Percentiles rank a stretch among this genome's conserved stretches.
Evolutionary conservation across 2,888 invertebrate species (phyloP).

Genomic region (Diarsia mendica): DNA sequence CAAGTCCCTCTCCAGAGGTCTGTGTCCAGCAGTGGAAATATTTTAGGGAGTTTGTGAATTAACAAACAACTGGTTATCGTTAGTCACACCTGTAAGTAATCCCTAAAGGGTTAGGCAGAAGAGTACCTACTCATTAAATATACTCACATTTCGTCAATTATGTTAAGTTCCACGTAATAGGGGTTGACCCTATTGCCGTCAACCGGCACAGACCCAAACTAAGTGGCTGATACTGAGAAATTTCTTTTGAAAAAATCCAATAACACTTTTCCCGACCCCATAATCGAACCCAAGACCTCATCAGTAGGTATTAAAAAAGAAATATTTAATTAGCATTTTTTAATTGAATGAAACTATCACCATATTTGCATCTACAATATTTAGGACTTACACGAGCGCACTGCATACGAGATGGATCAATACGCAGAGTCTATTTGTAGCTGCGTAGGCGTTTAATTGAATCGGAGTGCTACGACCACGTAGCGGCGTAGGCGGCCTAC

Average conservation of each 20-base stretch:
- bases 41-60: background rate
- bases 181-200: too few species aligned
- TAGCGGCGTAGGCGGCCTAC: constrained; percentile 51
- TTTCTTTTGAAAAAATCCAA: too few species aligned
- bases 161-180: too few species aligned
- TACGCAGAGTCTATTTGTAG: background rate
- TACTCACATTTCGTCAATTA: too few species aligned
- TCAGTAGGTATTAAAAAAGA: too few species aligned
- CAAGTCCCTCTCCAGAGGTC: background rate
- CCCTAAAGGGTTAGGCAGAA: too few species aligned
- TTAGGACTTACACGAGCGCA: background rate
- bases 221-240: too few species aligned
- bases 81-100: too few species aligned
- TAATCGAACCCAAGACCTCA: too few species aligned
- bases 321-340: background rate
- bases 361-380: background rate
- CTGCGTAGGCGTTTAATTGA: constrained; percentile 43
- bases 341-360: background rate
- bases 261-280: too few species aligned
- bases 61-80: background rate
- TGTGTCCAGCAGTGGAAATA: background rate
- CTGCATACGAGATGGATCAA: background rate
- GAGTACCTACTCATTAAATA: too few species aligned
- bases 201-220: too few species aligned
- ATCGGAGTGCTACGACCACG: constrained; percentile 48